Evolutionary conservation across 2,888 invertebrate genomes (phyloP).

Genomic region (Graphium colonna): DNA sequence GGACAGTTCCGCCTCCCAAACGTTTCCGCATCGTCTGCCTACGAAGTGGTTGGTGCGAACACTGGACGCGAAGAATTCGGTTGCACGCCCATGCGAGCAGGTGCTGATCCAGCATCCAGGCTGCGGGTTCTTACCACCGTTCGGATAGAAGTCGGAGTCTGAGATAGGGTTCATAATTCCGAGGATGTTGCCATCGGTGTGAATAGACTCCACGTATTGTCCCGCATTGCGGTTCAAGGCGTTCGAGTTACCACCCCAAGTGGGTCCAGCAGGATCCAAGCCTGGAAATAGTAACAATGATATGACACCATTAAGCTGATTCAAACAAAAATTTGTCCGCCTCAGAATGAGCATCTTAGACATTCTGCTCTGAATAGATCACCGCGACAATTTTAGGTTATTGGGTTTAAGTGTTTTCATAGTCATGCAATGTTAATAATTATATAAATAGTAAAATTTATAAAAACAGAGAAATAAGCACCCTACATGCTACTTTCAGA

Average conservation of each 20-base stretch:
- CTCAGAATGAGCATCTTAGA: background rate
- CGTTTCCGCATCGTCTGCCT: constrained; percentile 44
- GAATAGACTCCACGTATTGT: constrained; percentile 58
- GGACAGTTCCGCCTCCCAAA: constrained; percentile 41
- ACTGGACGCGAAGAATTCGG: constrained; percentile 50
- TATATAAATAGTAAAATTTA: no score
- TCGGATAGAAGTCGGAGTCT: no score
- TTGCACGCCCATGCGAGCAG: constrained; percentile 57
- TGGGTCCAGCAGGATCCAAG: constrained; percentile 60
- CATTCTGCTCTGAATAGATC: no score
- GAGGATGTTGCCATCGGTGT: constrained; percentile 55
- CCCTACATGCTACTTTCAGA: no score
- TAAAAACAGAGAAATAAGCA: no score
- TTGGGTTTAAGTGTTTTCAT: no score
- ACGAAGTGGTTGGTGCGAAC: constrained; percentile 48
- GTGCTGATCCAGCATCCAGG: no score
- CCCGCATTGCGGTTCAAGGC: constrained; percentile 48
- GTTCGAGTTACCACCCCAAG: constrained; percentile 46
- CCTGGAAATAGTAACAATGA: no score
- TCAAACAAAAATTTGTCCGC: constrained; percentile 6
- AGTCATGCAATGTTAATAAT: no score
- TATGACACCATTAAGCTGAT: no score
- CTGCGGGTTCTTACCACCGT: constrained; percentile 56
- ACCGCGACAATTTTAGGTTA: no score
- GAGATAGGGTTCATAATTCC: constrained; percentile 54